These are phyloP conservation scores for Ptilorrhoa leucosticta DNA, from an alignment of 2,113 vertebrate genomes.

Conservation along the genomic window DNA sequence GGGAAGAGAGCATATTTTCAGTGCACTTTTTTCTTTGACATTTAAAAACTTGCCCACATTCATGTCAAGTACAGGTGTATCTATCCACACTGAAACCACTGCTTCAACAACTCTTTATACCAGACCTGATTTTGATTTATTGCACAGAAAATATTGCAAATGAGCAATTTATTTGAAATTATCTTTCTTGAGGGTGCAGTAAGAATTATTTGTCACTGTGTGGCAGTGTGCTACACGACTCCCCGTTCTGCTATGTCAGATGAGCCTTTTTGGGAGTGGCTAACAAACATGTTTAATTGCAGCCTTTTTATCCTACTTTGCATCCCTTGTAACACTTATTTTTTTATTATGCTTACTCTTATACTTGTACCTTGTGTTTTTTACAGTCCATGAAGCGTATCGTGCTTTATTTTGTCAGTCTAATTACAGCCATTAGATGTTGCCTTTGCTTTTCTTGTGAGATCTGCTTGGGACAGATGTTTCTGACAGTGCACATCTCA, in stretches of 20 bases:
- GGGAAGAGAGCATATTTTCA: rapidly evolving
- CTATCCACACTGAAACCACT: background rate
- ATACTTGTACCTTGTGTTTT: background rate
- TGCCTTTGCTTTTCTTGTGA: background rate
- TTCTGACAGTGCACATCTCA: background rate
- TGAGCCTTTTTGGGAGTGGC: background rate
- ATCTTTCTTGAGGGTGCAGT: background rate
- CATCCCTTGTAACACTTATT: rapidly evolving
- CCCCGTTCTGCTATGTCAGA: background rate
- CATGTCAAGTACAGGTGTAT: background rate
- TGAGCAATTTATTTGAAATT: background rate
- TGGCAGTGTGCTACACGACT: constrained; percentile 27
- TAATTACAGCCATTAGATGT: background rate
- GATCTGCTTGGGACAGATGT: background rate
- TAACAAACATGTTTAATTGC: background rate
- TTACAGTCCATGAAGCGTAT: background rate
- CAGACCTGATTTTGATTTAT: background rate
- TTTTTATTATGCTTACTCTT: background rate
- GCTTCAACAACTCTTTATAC: background rate
- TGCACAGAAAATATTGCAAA: background rate
- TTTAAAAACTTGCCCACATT: background rate
- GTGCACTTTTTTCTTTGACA: background rate
- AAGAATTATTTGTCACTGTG: constrained; percentile 6
- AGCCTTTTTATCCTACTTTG: background rate
- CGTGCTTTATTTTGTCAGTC: background rate